A percentile compares a stretch with the other conserved stretches of the same genome.
Conservation (phyloP, 2,113 vertebrate species). For the Turnix velox region DNA sequence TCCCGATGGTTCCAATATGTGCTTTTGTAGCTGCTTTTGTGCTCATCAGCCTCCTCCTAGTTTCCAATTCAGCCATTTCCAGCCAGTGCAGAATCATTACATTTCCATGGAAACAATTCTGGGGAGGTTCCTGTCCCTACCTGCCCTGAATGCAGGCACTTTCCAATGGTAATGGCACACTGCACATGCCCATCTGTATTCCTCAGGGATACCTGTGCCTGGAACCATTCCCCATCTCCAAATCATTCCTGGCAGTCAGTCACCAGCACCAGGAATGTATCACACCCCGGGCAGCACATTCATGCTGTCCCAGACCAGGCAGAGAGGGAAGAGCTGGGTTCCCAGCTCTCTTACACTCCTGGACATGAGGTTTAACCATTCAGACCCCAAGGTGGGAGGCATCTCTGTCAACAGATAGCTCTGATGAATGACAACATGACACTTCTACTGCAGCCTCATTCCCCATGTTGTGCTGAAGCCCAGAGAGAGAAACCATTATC, state of each 20-base stretch:
- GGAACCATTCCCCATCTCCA: background rate
- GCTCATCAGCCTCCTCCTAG: background rate
- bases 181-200: background rate
- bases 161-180: background rate
- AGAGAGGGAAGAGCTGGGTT: background rate
- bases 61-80: background rate
- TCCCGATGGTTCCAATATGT: background rate
- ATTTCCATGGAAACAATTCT: background rate
- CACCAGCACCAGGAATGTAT: background rate
- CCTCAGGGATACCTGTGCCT: background rate
- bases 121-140: background rate
- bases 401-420: background rate
- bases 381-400: background rate
- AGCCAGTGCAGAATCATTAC: background rate
- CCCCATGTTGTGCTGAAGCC: background rate
- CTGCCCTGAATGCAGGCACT: background rate
- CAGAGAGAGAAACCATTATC: background rate
- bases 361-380: background rate
- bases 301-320: background rate
- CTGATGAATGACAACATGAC: background rate
- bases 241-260: background rate
- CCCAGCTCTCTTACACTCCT: background rate
- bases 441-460: background rate
- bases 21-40: background rate
- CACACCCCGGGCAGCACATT: fast-evolving